Conservation (phyloP, 2,888 invertebrate genomes). For the Gastrophysa polygoni region DNA sequence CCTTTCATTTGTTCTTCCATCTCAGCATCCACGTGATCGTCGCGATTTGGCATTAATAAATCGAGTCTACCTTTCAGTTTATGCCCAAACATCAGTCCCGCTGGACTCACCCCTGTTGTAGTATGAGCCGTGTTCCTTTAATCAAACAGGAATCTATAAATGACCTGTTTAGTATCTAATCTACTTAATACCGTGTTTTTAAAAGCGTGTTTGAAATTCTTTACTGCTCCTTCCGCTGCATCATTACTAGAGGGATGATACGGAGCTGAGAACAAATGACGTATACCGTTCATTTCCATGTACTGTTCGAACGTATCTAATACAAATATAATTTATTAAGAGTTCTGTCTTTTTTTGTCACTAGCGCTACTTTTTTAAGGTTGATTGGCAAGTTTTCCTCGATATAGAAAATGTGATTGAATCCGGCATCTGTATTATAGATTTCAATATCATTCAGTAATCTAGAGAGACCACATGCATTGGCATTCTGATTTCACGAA, state of each 20-base stretch:
- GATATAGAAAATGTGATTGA: constrained; percentile 11
- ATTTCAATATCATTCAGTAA: not conserved
- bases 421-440: constrained; percentile 6
- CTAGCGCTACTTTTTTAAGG: constrained; percentile 10
- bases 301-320: constrained; percentile 2
- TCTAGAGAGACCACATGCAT: constrained; percentile 11
- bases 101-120: constrained; percentile 10
- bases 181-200: not conserved
- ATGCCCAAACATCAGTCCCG: constrained; percentile 3
- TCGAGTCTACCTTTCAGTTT: constrained; percentile 10
- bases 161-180: not conserved
- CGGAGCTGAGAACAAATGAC: constrained; percentile 11
- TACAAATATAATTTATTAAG: constrained; percentile 11
- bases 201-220: constrained; percentile 13
- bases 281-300: constrained; percentile 13
- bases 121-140: constrained; percentile 10
- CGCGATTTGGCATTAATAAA: constrained; percentile 3
- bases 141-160: constrained; percentile 9
- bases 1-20: constrained; percentile 5
- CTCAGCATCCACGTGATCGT: not conserved
- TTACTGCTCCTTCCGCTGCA: constrained; percentile 3
- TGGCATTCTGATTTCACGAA: constrained; percentile 16
- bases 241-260: constrained; percentile 14
- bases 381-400: constrained; percentile 12
- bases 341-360: constrained; percentile 12